Base-by-base conservation (phyloP, 2,888 invertebrate genomes). In the Orthonevra nobilis region DNA sequence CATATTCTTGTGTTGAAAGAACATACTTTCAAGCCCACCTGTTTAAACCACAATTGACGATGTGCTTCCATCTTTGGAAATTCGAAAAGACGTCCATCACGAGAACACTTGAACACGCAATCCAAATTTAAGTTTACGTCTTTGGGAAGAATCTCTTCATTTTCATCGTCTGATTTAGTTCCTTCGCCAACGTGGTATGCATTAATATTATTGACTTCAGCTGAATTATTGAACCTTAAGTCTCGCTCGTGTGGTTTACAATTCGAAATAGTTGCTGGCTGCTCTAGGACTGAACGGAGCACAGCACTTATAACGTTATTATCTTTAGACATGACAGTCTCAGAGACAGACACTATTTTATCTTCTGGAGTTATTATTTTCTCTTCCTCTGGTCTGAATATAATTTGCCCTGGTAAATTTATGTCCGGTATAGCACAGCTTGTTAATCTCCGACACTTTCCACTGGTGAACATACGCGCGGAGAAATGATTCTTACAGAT, bases 91-190 rank as follows among this genome's bases (percentile, higher is more conserved):
- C n/a, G n/a, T n/a, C 54, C 32, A 1, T 6, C 15, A 1, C 52
- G 28, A 0, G 36, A 9, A 20, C 77, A 77, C 9, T 77, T 77
- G 0, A 77, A 58, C 10, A 77, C 64, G 23, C 77, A 77, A 15
- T 70, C 50, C 0, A 10, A 23, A 0, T 15, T 17, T 0, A 14
- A 23, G 5, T 64, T 32, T 4, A 17, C 9, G 1, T 14, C n/a
- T 19, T 63, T 32, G 6, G 54, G 28, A 10, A 48, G 19, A 17
- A 19, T 5, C 2, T 32, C 17, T n/a, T 14, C 23, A 3, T 7
- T 0, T 26, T 34, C 19, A 1, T 9, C 10, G 5, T 12, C 9
- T 15, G n/a, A n/a, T n/a, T n/a, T n/a, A n/a, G n/a, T n/a, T n/a
- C n/a, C n/a, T n/a, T n/a, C n/a, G n/a, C n/a, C n/a, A n/a, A n/a